Base-by-base conservation (phyloP, 2,797 vertebrate genomes). In the Sylvilagus floridanus region DNA sequence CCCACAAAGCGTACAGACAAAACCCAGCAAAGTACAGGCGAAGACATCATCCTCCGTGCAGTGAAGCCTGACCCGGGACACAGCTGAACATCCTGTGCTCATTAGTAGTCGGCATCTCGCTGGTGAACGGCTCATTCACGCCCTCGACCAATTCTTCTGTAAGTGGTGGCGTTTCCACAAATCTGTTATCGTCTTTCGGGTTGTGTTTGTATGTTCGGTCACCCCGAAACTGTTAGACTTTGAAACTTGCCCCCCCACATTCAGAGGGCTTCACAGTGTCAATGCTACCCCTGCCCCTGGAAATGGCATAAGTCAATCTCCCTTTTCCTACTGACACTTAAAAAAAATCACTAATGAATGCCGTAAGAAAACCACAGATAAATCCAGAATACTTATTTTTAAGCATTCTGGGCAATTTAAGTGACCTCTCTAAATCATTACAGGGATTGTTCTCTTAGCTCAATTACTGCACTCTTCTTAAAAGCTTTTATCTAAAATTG, bases 371-470 rank as follows among this genome's bases (percentile, higher is more conserved):
- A 32, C 7, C 63, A 90, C 0, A 77, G 84, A 85, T 28, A 93
- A 94, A 83, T 66, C 88, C 50, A 68, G 35, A 75, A 92, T 77
- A 94, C n/a, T 86, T 68, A 69, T 54, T 91, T 91, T 91, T 37
- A 85, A 93, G 94, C 87, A 78, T 83, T 68, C n/a, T 93, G 8
- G 28, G 26, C 71, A 92, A 94, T 32, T 85, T 90, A 90, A 91
- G 30, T 63, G 76, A 78, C 8, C 65, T 94, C 50, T 82, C 73
- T 79, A 78, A 94, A 63, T 90, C 75, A 63, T 35, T 90, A 88
- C 42, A 71, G 50, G 28, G 30, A 60, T 47, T 78, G 24, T 54
- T 88, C 75, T 52, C 72, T 91, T 62, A 90, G 83, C 66, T 92
- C 78, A 65, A 76, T 69, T 63, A 84, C 83, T 42, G 2, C 9